phyloP scores from a whole-genome alignment of 2,113 vertebrate genomes.

The Periophthalmus modestus region DNA sequence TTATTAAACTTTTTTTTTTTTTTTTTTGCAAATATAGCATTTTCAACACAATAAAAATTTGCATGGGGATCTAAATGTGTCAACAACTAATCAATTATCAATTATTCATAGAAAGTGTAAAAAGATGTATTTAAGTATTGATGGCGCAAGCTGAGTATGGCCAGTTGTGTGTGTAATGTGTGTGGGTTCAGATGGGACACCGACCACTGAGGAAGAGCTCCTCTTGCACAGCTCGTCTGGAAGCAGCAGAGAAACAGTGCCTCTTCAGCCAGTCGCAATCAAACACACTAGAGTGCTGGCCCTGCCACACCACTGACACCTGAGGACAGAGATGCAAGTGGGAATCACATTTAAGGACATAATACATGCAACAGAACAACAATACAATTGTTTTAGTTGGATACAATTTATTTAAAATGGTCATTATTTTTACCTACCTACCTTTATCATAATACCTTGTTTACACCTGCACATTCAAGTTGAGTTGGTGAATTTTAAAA shows the following conservation, averaged over 20 bases:
- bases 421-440: no score
- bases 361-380: background rate
- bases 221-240: slow-evolving; percentile 80
- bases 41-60: no score
- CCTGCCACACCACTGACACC: slow-evolving; percentile 87
- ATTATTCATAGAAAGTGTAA: no score
- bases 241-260: slow-evolving; percentile 86
- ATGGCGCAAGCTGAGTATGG: no score
- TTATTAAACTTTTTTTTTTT: no score
- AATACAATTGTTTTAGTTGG: background rate
- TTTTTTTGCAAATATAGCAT: no score
- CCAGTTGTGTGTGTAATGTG: background rate
- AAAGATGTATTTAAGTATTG: no score
- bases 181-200: slow-evolving; percentile 23
- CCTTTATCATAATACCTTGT: no score
- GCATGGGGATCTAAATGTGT: no score
- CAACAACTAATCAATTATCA: no score
- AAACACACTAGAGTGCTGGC: slow-evolving; percentile 87
- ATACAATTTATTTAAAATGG: background rate
- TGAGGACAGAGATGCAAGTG: slow-evolving; percentile 53
- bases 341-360: background rate
- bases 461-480: no score
- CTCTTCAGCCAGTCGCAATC: slow-evolving; percentile 90
- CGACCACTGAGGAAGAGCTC: slow-evolving; percentile 89
- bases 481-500: no score